phyloP scores from a whole-genome alignment of 1,140 invertebrate species.

The Drosophila auraria region DNA sequence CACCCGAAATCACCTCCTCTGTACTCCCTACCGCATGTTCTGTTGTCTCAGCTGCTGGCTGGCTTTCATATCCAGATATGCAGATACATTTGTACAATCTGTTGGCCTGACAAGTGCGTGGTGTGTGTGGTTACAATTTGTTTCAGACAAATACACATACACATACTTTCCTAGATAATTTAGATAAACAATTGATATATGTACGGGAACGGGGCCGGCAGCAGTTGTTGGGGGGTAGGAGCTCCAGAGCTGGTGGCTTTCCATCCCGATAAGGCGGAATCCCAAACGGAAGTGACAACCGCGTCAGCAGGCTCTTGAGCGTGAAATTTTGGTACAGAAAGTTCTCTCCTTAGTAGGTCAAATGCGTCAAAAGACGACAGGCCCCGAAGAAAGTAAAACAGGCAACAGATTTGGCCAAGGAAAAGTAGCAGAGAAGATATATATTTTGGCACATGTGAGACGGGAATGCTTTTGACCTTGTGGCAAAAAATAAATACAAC shows the following conservation, averaged over 20 bases:
- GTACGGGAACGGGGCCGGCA: background rate
- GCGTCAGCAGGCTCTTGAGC: conserved; percentile 18
- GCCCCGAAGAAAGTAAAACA: conserved; percentile 31
- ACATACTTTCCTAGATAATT: conserved; percentile 49
- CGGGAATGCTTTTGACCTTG: conserved; percentile 64
- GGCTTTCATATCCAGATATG: conserved; percentile 18
- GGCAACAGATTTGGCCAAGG: conserved; percentile 28
- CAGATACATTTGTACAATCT: conserved; percentile 53
- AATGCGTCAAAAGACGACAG: conserved; percentile 55
- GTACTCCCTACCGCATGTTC: background rate
- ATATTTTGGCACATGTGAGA: conserved; percentile 60
- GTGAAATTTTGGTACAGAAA: conserved; percentile 20
- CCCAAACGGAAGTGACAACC: conserved; percentile 59
- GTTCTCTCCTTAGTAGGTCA: conserved; percentile 62
- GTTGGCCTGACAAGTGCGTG: conserved; percentile 24
- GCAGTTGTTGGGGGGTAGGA: conserved; percentile 8
- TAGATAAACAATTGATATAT: conserved; percentile 61
- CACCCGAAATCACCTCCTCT: background rate
- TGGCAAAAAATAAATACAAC: conserved; percentile 43
- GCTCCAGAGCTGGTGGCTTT: background rate
- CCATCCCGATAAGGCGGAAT: conserved; percentile 41
- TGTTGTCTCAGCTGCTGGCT: conserved; percentile 18
- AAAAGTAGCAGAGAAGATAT: conserved; percentile 30
- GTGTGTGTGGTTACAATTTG: conserved; percentile 49
- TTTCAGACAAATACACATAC: conserved; percentile 51